Conservation (phyloP, 2,888 invertebrate genomes). For the Lasioglossum vierecki region DNA sequence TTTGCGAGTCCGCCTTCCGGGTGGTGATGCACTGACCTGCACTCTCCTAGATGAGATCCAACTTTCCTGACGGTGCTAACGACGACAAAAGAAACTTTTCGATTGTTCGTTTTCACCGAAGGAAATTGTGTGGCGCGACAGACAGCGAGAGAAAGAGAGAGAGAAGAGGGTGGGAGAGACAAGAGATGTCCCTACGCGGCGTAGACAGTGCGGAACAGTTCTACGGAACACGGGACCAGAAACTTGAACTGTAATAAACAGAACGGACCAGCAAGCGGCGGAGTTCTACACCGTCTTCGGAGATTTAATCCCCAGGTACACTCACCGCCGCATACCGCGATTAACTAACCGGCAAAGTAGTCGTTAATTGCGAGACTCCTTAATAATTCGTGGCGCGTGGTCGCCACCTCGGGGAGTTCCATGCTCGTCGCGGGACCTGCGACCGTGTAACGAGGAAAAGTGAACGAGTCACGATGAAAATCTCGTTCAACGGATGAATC, state of each 20-base stretch:
- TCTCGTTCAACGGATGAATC: constrained; percentile 5
- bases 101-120: background rate
- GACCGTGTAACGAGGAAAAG: constrained; percentile 43
- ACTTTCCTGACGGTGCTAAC: background rate
- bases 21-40: background rate
- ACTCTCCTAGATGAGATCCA: constrained; percentile 2
- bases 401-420: constrained; percentile 63
- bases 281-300: constrained; percentile 51
- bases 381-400: constrained; percentile 76
- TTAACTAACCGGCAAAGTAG: constrained; percentile 64
- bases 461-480: constrained; percentile 16
- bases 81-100: background rate
- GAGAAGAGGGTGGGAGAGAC: background rate
- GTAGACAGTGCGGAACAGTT: background rate
- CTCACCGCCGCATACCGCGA: constrained; percentile 60
- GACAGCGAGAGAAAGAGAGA: no score
- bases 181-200: background rate
- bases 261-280: constrained; percentile 42
- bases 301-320: constrained; percentile 60
- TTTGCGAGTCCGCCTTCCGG: background rate
- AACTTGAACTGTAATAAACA: constrained; percentile 28
- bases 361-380: constrained; percentile 73
- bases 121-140: background rate
- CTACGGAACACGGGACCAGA: background rate
- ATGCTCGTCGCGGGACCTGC: constrained; percentile 49